phyloP scores from a whole-genome alignment of 2,888 invertebrate species.

The Rhimphoctona megacephalus region DNA sequence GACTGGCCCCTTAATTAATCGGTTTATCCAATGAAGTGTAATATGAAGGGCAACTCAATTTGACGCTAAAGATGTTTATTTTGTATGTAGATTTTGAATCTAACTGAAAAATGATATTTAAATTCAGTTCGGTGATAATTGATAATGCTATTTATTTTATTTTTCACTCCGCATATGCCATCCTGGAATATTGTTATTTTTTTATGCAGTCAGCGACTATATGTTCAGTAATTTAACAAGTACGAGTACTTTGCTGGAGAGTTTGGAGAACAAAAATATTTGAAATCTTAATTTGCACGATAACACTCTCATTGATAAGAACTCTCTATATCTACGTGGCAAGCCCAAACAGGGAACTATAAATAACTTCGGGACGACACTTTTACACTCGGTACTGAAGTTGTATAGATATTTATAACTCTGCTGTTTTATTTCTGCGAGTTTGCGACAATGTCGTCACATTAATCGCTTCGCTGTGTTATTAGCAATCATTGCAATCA shows the following conservation, averaged over 20 bases:
- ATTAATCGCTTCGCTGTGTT: slow-evolving; percentile 6
- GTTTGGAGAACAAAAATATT: slow-evolving; percentile 12
- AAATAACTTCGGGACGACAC: slow-evolving; percentile 28
- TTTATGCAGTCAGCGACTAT: no score
- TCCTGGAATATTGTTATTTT: background rate
- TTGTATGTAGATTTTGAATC: background rate
- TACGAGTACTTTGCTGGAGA: background rate
- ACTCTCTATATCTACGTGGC: slow-evolving; percentile 11
- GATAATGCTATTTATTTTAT: no score
- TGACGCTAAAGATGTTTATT: background rate
- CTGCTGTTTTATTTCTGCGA: slow-evolving; percentile 23
- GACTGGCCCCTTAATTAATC: no score
- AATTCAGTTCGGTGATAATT: background rate
- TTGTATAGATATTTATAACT: slow-evolving; percentile 6
- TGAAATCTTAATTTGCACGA: slow-evolving; percentile 46
- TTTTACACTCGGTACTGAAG: slow-evolving; percentile 10
- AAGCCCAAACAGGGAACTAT: slow-evolving; percentile 15
- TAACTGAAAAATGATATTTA: background rate
- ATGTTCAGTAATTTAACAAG: background rate
- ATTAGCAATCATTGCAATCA: slow-evolving; percentile 3
- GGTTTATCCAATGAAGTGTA: background rate
- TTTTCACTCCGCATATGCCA: no score
- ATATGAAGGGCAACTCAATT: background rate
- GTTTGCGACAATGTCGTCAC: background rate
- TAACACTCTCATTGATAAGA: slow-evolving; percentile 45